These are phyloP conservation scores for Varecia variegata DNA, from an alignment of 2,797 vertebrate genomes.

Conservation along the genomic window DNA sequence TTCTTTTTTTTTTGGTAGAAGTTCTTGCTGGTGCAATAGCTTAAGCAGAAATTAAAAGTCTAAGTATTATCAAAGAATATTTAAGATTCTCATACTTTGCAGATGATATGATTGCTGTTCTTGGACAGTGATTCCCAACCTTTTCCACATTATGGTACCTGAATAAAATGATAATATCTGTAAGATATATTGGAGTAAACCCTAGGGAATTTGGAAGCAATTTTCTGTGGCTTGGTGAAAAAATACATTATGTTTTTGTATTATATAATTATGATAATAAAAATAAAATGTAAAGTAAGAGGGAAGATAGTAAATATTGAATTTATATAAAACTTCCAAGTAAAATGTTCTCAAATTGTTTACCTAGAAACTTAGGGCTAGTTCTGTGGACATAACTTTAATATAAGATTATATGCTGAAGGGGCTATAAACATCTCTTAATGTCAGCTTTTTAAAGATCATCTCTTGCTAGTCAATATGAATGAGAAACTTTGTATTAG, in stretches of 20 bases:
- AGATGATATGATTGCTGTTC: background rate
- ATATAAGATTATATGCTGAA: background rate
- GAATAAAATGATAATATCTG: background rate
- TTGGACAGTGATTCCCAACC: background rate
- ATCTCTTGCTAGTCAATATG: background rate
- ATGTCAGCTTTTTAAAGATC: background rate
- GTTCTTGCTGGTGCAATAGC: background rate
- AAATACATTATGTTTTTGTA: background rate
- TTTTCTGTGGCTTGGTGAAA: background rate
- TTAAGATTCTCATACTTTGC: background rate
- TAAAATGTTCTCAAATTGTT: background rate
- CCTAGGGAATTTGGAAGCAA: background rate
- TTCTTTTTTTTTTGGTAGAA: background rate
- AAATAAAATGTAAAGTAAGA: constrained; percentile 5
- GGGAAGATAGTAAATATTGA: background rate
- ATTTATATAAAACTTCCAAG: background rate
- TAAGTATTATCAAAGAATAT: background rate
- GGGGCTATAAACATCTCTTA: background rate
- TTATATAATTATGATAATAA: background rate
- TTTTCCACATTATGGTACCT: background rate
- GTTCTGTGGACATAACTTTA: background rate
- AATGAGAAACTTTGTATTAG: constrained; percentile 12
- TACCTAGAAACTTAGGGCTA: background rate
- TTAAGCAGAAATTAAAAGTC: background rate
- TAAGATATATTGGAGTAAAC: background rate